A percentile compares a stretch with the other conserved stretches of the same genome.
phyloP scores from a whole-genome alignment of 2,797 vertebrate genomes.

The Galagoides demidoff region DNA sequence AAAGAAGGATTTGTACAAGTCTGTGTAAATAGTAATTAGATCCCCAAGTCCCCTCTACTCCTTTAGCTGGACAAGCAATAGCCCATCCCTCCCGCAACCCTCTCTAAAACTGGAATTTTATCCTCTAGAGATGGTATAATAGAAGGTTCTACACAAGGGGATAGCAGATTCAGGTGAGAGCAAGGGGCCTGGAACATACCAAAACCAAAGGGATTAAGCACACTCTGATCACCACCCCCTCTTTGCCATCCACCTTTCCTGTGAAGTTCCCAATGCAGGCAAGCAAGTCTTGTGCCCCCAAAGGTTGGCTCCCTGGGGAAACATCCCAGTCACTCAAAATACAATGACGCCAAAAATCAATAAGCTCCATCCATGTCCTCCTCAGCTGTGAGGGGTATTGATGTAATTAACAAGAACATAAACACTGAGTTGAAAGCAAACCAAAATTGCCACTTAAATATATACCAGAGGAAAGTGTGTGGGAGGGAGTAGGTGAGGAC shows the following conservation, averaged over 20 bases:
- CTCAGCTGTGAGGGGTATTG: background rate
- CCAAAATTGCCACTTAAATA: background rate
- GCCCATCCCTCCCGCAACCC: background rate
- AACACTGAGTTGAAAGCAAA: background rate
- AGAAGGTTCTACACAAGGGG: background rate
- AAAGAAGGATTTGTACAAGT: conserved; percentile 54
- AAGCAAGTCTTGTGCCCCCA: background rate
- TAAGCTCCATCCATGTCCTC: background rate
- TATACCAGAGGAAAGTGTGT: background rate
- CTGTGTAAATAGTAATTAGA: conserved; percentile 59
- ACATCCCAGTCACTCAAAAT: background rate
- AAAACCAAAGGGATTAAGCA: background rate
- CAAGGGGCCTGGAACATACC: background rate
- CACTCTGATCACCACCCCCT: background rate
- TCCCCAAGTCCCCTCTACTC: background rate
- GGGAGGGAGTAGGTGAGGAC: background rate
- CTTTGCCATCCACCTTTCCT: background rate
- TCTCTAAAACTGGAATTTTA: background rate
- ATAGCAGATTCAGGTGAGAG: background rate
- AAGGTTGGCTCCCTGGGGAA: background rate
- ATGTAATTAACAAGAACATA: background rate
- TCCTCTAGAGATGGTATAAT: background rate
- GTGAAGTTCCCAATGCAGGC: background rate
- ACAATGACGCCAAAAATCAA: background rate
- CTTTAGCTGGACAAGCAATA: background rate